Evolutionary conservation across 2,797 vertebrate species (phyloP).

Genomic region (Aplochiton taeniatus): DNA sequence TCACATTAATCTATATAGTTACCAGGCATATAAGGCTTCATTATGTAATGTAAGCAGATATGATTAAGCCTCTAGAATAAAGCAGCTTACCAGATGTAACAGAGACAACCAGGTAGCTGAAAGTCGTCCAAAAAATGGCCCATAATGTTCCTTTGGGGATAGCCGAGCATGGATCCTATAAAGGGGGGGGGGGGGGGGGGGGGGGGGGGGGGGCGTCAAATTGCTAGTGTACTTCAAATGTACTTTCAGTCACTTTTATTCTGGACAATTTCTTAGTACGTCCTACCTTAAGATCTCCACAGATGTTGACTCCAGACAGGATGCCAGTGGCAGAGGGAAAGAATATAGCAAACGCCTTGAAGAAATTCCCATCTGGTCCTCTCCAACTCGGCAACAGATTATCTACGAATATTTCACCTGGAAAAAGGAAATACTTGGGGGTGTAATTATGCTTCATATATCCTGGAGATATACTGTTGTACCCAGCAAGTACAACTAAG

Average conservation of each 20-base stretch:
- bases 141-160: slow-evolving; percentile 75
- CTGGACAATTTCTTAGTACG: no score
- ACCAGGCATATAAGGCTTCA: no score
- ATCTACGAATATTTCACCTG: slow-evolving; percentile 72
- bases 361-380: slow-evolving; percentile 59
- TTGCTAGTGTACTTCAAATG: no score
- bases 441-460: no score
- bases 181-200: no score
- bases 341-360: slow-evolving; percentile 79
- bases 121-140: slow-evolving; percentile 73
- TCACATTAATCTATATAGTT: no score
- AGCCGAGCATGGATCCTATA: slow-evolving; percentile 69
- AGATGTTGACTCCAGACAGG: slow-evolving; percentile 77
- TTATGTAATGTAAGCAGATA: no score
- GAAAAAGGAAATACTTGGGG: not conserved
- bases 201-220: no score
- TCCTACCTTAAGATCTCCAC: slow-evolving; percentile 76
- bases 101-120: slow-evolving; percentile 70
- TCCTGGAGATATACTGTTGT: no score
- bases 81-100: slow-evolving; percentile 61
- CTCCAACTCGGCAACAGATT: slow-evolving; percentile 70
- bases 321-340: slow-evolving; percentile 79
- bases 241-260: no score
- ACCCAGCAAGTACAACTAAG: no score
- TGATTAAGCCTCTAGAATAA: no score